Conservation (phyloP, 1,140 invertebrate genomes). For the Drosophila virilis region DNA sequence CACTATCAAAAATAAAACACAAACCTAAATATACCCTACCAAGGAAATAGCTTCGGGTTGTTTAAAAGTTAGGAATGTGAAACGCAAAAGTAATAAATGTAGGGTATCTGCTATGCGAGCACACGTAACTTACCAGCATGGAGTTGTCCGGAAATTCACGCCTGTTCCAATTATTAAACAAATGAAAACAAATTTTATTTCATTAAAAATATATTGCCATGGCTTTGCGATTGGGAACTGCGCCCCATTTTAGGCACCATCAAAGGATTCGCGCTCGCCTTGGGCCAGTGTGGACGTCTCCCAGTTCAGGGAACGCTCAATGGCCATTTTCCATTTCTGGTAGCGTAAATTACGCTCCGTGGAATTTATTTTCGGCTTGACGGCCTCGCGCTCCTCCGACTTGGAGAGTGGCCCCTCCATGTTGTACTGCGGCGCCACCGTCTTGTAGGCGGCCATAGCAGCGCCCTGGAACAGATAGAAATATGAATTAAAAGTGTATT, state of each 20-base stretch:
- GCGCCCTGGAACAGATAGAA: conserved; percentile 85
- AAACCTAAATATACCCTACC: neutral
- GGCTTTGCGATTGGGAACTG: neutral
- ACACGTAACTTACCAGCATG: no score
- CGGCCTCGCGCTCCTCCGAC: conserved; percentile 84
- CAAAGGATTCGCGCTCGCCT: conserved; percentile 68
- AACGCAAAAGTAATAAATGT: no score
- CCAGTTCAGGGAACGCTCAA: conserved; percentile 92
- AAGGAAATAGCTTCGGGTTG: no score
- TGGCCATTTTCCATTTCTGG: conserved; percentile 93
- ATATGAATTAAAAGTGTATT: neutral
- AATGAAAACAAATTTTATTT: conserved; percentile 7
- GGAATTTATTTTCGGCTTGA: conserved; percentile 88
- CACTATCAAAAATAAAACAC: conserved; percentile 53
- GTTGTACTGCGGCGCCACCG: conserved; percentile 87
- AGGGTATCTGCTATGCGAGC: no score
- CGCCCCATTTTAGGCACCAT: conserved; percentile 43
- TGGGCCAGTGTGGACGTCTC: conserved; percentile 84
- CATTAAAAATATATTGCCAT: conserved; percentile 17
- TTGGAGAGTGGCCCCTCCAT: conserved; percentile 83
- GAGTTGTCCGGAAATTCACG: no score
- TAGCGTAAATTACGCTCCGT: conserved; percentile 90
- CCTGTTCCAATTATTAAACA: neutral
- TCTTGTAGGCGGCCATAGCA: conserved; percentile 91
- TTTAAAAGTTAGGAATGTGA: no score